These are phyloP conservation scores for Lontra canadensis DNA, from an alignment of 2,113 vertebrate species.

Conservation along the genomic window DNA sequence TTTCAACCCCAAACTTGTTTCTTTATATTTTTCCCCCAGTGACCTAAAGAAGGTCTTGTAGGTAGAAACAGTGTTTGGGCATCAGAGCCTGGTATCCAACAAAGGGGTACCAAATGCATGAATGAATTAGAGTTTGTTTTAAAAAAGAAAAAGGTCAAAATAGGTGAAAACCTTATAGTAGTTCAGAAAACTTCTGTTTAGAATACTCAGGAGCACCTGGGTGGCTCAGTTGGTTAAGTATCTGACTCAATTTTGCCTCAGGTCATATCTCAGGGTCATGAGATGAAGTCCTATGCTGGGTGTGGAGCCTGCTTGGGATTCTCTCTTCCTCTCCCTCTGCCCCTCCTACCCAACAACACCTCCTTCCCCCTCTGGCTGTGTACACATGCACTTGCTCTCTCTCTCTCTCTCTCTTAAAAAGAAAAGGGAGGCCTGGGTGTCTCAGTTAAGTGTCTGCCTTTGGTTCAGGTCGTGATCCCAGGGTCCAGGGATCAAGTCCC, in stretches of 20 bases:
- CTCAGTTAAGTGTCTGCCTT: not conserved
- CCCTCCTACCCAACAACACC: too few relatives aligned
- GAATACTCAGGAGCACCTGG: too few relatives aligned
- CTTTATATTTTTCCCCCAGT: not conserved
- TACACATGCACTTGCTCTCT: rapidly evolving
- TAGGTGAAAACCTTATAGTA: not conserved
- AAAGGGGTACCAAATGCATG: not conserved
- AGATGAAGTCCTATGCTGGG: not conserved
- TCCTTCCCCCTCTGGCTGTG: too few relatives aligned
- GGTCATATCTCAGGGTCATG: not conserved
- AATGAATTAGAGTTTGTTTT: not conserved
- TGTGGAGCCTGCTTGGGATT: too few relatives aligned
- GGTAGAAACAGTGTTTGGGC: not conserved
- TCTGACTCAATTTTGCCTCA: not conserved
- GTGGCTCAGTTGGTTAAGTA: not conserved
- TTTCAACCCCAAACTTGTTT: not conserved
- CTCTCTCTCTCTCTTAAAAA: not conserved
- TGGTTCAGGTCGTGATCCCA: not conserved
- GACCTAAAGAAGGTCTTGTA: not conserved
- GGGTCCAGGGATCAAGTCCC: not conserved
- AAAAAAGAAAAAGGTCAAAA: not conserved
- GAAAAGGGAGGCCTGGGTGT: too few relatives aligned
- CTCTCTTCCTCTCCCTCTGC: too few relatives aligned
- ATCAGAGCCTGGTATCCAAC: not conserved
- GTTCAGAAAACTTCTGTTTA: not conserved